These are phyloP conservation scores for Paralichthys olivaceus DNA, from an alignment of 2,113 vertebrate species.

Conservation along the genomic window DNA sequence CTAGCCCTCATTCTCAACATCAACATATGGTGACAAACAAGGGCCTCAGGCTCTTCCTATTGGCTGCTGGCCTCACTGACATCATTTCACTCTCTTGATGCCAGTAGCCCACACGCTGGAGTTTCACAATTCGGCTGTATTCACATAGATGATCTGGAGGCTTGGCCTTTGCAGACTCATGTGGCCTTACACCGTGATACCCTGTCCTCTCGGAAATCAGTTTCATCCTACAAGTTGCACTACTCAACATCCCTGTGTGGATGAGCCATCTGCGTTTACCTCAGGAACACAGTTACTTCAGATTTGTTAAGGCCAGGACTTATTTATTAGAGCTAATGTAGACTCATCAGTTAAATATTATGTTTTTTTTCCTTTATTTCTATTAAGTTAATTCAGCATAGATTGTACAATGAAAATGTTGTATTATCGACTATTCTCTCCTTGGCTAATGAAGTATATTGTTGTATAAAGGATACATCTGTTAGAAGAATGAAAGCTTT, in stretches of 20 bases:
- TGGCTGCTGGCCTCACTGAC: conserved; percentile 68
- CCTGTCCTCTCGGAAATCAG: not conserved
- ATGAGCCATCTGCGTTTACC: conserved; percentile 2
- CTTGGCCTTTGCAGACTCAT: conserved; percentile 61
- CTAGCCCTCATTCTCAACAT: conserved; percentile 60
- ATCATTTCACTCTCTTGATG: conserved; percentile 58
- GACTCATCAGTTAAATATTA: not conserved
- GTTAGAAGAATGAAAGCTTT: not conserved
- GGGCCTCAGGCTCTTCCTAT: conserved; percentile 67
- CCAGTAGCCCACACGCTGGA: conserved; percentile 56
- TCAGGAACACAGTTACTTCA: not conserved
- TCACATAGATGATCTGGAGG: conserved; percentile 57
- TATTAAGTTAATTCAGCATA: not conserved
- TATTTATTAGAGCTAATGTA: conserved; percentile 22
- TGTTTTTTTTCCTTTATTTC: not conserved
- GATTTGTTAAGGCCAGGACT: not conserved
- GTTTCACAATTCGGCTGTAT: conserved; percentile 60
- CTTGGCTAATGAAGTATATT: conserved; percentile 1
- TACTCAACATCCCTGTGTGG: not conserved
- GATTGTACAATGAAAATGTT: conserved; percentile 13
- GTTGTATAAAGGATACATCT: conserved; percentile 7
- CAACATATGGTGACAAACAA: conserved; percentile 77
- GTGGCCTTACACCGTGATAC: conserved; percentile 2
- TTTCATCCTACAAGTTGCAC: not conserved
- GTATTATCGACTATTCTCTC: not conserved